Conservation (phyloP, 2,113 vertebrate genomes). For the Perca flavescens region DNA sequence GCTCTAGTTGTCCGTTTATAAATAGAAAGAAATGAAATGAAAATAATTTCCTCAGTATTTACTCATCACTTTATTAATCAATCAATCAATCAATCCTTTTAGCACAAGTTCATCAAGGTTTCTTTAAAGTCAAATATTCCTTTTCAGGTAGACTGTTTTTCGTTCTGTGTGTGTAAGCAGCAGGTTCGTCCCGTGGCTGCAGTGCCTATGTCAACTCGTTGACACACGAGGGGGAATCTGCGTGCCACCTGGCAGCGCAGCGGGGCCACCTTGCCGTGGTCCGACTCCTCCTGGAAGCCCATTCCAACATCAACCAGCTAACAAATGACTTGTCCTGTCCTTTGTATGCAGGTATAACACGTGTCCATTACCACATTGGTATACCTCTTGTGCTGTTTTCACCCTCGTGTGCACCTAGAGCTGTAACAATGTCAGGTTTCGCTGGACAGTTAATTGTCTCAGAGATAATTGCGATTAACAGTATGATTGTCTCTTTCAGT, state of each 20-base stretch:
- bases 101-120: not conserved
- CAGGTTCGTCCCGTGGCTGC: constrained; percentile 59
- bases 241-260: constrained; percentile 89
- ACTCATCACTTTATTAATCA: no score
- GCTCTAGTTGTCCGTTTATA: no score
- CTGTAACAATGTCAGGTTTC: no score
- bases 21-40: no score
- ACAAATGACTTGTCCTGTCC: constrained; percentile 90
- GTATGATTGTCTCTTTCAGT: no score
- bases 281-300: constrained; percentile 85
- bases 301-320: constrained; percentile 85
- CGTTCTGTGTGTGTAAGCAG: constrained; percentile 54
- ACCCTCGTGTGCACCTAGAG: not conserved
- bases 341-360: constrained; percentile 89
- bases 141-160: not conserved
- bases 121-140: no score
- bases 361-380: not conserved
- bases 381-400: no score
- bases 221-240: constrained; percentile 90
- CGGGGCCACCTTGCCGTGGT: constrained; percentile 83
- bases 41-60: no score
- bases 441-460: no score
- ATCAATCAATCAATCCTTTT: no score
- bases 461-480: no score
- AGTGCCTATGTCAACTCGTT: constrained; percentile 83